Evolutionary conservation across 2,113 vertebrate genomes (phyloP).

Genomic region (Atherinomorus stipes): DNA sequence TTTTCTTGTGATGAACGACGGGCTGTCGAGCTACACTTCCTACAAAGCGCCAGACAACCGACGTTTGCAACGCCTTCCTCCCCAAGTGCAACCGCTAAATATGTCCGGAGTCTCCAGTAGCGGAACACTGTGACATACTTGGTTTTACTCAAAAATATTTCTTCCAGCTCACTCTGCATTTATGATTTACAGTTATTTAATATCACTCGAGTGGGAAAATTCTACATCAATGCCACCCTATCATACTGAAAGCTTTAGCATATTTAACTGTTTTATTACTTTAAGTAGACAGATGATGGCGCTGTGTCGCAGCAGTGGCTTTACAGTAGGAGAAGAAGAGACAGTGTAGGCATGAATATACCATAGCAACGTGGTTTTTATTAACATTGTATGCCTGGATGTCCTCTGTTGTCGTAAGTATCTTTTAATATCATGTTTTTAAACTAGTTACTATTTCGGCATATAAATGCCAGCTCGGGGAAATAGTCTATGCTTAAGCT

Average conservation of each 20-base stretch:
- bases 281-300: slow-evolving; percentile 10
- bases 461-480: neutral
- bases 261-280: neutral
- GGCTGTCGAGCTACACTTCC: slow-evolving; percentile 15
- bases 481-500: neutral
- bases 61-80: neutral
- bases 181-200: neutral
- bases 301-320: slow-evolving; percentile 11
- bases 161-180: neutral
- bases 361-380: slow-evolving; percentile 45
- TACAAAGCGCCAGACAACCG: neutral
- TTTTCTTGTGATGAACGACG: neutral
- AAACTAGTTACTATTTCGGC: neutral
- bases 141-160: neutral
- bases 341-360: neutral
- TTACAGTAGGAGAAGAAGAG: slow-evolving; percentile 32
- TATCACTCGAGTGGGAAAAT: no score
- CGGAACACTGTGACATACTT: slow-evolving; percentile 26
- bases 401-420: slow-evolving; percentile 25
- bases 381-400: neutral
- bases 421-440: neutral
- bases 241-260: neutral
- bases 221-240: neutral
- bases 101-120: slow-evolving; percentile 14
- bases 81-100: slow-evolving; percentile 53